Conservation (phyloP, 2,888 invertebrate species). For the Neoscelio sp. region DNA sequence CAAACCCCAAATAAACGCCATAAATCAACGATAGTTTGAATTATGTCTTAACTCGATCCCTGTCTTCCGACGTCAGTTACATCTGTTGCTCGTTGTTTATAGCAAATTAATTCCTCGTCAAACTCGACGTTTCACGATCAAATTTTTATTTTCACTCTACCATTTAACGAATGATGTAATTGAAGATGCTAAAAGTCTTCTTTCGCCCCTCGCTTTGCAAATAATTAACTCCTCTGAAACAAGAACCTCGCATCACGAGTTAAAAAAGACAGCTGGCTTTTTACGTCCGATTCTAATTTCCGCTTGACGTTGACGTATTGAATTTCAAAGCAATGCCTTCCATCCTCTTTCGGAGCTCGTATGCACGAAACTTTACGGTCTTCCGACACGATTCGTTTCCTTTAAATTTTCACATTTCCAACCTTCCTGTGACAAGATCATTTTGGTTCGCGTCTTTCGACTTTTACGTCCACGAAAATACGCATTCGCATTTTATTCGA, state of each 20-base stretch:
- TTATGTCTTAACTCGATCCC: slow-evolving; percentile 42
- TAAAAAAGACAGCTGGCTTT: slow-evolving; percentile 15
- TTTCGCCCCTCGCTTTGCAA: too few relatives aligned
- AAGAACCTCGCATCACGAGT: neutral
- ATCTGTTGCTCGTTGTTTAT: slow-evolving; percentile 35
- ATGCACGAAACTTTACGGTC: too few relatives aligned
- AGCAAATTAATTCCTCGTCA: slow-evolving; percentile 6
- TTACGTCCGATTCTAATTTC: slow-evolving; percentile 46
- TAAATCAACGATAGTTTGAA: slow-evolving; percentile 51
- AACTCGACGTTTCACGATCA: too few relatives aligned
- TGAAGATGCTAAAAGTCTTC: too few relatives aligned
- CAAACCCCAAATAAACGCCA: slow-evolving; percentile 43
- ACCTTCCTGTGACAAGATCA: too few relatives aligned
- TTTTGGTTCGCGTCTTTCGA: too few relatives aligned
- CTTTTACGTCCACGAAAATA: too few relatives aligned
- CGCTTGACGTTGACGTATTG: slow-evolving; percentile 40
- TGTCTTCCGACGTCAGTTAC: slow-evolving; percentile 39
- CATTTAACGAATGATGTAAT: too few relatives aligned
- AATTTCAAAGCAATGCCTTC: slow-evolving; percentile 34
- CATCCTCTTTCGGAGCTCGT: slow-evolving; percentile 1
- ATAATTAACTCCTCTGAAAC: neutral
- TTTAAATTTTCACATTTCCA: neutral
- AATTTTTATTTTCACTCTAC: too few relatives aligned
- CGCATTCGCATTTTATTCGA: too few relatives aligned
- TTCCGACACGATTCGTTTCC: neutral